These are phyloP conservation scores for Dryobotodes eremita DNA, from an alignment of 2,888 invertebrate genomes.

Conservation along the genomic window DNA sequence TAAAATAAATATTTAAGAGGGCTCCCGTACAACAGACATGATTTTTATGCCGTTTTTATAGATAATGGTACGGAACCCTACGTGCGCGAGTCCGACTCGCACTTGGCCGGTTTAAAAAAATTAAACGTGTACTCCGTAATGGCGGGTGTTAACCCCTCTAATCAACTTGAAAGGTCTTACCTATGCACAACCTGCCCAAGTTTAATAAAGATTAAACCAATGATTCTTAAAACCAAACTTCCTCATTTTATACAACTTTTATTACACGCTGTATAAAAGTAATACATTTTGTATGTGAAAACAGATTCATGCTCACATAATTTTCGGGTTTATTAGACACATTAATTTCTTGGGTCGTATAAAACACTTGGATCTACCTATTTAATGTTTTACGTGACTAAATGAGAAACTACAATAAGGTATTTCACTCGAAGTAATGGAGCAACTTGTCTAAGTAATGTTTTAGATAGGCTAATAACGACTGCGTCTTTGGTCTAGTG, in stretches of 20 bases:
- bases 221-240: slow-evolving; percentile 10
- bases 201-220: slow-evolving; percentile 9
- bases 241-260: slow-evolving; percentile 38
- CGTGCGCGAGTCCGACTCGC: too few species aligned
- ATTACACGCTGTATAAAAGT: slow-evolving; percentile 36
- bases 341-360: slow-evolving; percentile 53
- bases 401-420: slow-evolving; percentile 57
- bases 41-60: too few species aligned
- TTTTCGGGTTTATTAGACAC: slow-evolving; percentile 56
- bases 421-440: slow-evolving; percentile 46
- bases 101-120: too few species aligned
- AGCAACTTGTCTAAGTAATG: slow-evolving; percentile 46
- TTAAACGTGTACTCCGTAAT: neutral
- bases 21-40: too few species aligned
- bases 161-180: neutral
- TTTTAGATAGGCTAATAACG: slow-evolving; percentile 20
- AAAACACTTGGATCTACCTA: slow-evolving; percentile 51
- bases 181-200: neutral
- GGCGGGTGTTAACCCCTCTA: neutral
- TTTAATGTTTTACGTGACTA: slow-evolving; percentile 58
- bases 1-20: too few species aligned
- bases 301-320: slow-evolving; percentile 56
- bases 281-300: slow-evolving; percentile 51
- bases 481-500: neutral
- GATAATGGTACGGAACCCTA: too few species aligned